A percentile compares a stretch with the other conserved stretches of the same genome.
Conservation (phyloP, 2,888 invertebrate species). For the Rugalucina vietnamica region DNA sequence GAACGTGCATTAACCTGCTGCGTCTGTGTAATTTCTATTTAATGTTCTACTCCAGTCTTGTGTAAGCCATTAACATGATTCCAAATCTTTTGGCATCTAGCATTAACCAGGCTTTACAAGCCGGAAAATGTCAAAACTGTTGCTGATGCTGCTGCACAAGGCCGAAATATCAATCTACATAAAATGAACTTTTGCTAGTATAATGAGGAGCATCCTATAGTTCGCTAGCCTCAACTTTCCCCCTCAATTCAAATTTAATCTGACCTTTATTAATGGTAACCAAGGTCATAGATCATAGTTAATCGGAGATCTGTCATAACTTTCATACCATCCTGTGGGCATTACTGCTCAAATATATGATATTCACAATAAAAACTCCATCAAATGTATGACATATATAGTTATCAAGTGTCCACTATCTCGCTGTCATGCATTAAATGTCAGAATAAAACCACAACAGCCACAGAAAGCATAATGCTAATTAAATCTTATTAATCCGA, state of each 20-base stretch:
- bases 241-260: constrained; percentile 8
- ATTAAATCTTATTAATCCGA: too few species aligned
- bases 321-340: background rate
- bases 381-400: background rate
- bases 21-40: background rate
- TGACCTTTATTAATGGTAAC: constrained; percentile 3
- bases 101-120: background rate
- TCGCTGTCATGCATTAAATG: background rate
- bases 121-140: background rate
- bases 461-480: background rate
- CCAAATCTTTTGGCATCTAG: constrained; percentile 3
- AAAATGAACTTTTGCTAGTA: background rate
- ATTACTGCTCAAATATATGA: background rate
- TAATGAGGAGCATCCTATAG: too few species aligned
- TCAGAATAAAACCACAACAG: background rate
- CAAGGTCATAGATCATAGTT: background rate
- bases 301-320: background rate
- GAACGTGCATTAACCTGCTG: background rate
- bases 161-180: background rate
- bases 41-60: background rate
- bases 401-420: background rate
- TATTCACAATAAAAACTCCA: background rate
- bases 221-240: background rate
- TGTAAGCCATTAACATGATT: background rate
- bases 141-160: background rate